phyloP scores from a whole-genome alignment of 2,888 invertebrate species.

The Tetramorium bicarinatum region DNA sequence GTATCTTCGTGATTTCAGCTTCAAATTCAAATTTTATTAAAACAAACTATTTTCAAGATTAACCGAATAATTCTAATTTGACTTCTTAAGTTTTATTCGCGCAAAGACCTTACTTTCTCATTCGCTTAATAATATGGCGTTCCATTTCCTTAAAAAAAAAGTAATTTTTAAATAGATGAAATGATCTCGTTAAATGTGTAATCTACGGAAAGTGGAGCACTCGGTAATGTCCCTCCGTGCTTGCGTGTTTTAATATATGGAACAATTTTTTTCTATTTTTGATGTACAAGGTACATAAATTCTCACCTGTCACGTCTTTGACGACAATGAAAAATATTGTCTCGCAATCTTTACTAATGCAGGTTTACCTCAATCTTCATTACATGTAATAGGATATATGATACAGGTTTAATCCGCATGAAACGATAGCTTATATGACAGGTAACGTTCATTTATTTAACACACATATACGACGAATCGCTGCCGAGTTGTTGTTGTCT shows the following conservation, averaged over 20 bases:
- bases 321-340: not conserved
- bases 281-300: not conserved
- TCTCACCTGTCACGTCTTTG: not conserved
- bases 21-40: not conserved
- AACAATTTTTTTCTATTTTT: not conserved
- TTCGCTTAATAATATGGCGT: not conserved
- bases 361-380: slow-evolving; percentile 13
- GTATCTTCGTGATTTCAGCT: not conserved
- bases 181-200: not conserved
- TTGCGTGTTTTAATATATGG: not conserved
- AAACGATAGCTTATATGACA: not conserved
- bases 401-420: not conserved
- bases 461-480: not conserved
- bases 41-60: not conserved
- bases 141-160: not conserved
- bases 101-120: not conserved
- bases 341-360: not conserved
- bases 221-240: not conserved
- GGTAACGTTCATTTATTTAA: not conserved
- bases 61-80: not conserved
- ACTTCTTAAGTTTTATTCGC: not conserved
- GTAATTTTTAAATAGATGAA: not conserved
- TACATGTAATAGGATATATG: not conserved
- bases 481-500: not conserved
- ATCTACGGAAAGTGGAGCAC: not conserved